These are phyloP conservation scores for Athetis lepigone DNA, from an alignment of 2,888 invertebrate species.

Conservation along the genomic window DNA sequence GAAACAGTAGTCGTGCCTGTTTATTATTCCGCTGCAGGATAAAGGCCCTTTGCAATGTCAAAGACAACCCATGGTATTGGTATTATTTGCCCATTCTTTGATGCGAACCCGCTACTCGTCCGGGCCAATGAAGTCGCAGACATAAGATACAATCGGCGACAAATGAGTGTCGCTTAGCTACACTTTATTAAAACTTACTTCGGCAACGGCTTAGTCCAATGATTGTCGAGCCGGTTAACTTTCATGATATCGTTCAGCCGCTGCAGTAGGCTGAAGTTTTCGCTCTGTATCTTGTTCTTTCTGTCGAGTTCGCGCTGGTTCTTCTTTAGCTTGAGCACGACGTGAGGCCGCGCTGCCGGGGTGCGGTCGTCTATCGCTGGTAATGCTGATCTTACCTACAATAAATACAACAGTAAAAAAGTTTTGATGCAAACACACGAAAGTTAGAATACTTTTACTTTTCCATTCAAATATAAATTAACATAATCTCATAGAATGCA, in stretches of 20 bases:
- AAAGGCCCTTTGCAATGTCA: no score
- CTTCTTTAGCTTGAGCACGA: conserved; percentile 92
- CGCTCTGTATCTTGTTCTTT: conserved; percentile 91
- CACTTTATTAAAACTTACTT: conserved; percentile 77
- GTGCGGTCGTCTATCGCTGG: conserved; percentile 92
- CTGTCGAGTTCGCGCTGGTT: conserved; percentile 93
- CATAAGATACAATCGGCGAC: no score
- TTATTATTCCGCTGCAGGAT: no score
- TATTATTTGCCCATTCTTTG: no score
- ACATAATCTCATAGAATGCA: background rate
- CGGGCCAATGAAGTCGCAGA: no score
- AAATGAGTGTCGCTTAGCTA: no score
- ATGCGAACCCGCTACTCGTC: no score
- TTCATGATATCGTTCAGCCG: conserved; percentile 92
- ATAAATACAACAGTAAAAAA: background rate
- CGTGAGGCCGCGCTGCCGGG: conserved; percentile 92
- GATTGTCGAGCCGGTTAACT: conserved; percentile 92
- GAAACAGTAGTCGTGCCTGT: no score
- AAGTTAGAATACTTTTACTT: background rate
- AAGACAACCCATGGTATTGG: no score
- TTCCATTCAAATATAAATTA: background rate
- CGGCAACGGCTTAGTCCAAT: conserved; percentile 92
- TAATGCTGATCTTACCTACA: conserved; percentile 91
- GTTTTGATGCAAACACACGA: background rate
- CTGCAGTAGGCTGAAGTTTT: conserved; percentile 93